Evolutionary conservation across 2,113 vertebrate genomes (phyloP), one percentile per base, ranked within the genome.

Genomic region (Neotoma lepida): DNA sequence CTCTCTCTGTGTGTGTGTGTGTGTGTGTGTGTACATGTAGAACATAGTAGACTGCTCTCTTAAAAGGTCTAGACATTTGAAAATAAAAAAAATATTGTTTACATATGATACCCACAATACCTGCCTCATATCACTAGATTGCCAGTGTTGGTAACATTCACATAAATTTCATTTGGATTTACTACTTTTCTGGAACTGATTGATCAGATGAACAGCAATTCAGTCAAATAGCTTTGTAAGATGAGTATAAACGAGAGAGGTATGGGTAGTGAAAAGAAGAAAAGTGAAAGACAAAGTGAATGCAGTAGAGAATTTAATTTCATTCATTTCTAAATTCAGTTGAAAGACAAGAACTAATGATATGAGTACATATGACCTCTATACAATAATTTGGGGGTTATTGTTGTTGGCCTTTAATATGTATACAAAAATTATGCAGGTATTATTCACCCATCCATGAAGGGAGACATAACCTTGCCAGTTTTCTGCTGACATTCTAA

Each of bases 401-500:
- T 78, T 78, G 4, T 78, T 94, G 71, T 95, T 92, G 22, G 4
- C 8, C 49, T 94, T 74, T 95, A 77, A 20, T 30, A 92, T 58
- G 26, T 4, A 61, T 96, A 88, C 70, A 93, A 90, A 54, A 90
- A 92, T 85, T 94, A 87, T 90, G 18, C 74, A 88, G 63, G 54
- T 92, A 44, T 74, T 46, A 94, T 93, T 95, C n/a, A 81, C 6
- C 4, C 22, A 26, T 89, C 24, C 33, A 90, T 13, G 46, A 95
- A 94, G 56, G 9, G 51, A 30, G 28, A 0, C 13, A 18, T 89
- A 96, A 93, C 85, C 93, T 97, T 97, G 95, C 49, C 88, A 92
- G 33, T 94, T 97, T 94, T 88, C 44, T 97, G 85, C 93, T 97
- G 94, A 94, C 64, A 68, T 80, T 70, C 64, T 77, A 92, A 96